Evolutionary conservation across 1,140 invertebrate genomes (phyloP), one percentile per base, ranked within the genome.

Genomic region (Diplogasteroides magnus): DNA sequence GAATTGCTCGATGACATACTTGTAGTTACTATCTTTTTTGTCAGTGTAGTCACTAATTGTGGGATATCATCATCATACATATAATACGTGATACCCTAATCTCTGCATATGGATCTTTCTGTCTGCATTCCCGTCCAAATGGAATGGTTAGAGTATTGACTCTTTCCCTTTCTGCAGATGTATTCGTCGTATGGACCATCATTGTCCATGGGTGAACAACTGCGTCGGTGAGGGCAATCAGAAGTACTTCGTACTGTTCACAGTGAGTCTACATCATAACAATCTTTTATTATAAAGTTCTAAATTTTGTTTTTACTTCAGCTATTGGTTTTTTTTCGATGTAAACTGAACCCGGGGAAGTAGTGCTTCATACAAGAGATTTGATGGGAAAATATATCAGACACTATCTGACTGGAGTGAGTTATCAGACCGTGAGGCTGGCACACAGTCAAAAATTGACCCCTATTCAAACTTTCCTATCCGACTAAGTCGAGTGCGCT

Each of bases 171-270:
- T n/a, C n/a, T n/a, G 32, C 29, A 62, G 90, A 76, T 97, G 94
- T 83, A 94, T 98, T 74, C 87, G 91, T 69, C 97, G 97, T 87
- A 98, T 99, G 96, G 96, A 98, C 84, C 96, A 98, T 85, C 96
- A 98, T 83, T 98, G 94, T 69, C 72, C 71, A 14, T 81, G 82
- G 86, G 85, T 98, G 0, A 98, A 98, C 82, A 99, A 99, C 84
- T 99, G 97, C 86, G 94, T 99, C 2, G 97, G 96, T 3, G 94
- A 98, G 86, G 94, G 92, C 81, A 99, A 99, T 88, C 97, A 98
- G 87, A 98, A 98, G 85, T 98, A 91, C 86, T 98, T 99, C 88
- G 94, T 98, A 74, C 86, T 98, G 61, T 98, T 98, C 86, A 98
- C 95, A 64, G 94, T 97, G 87, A 65, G n/a, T 61, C 25, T 48